Evolutionary conservation across 2,797 vertebrate genomes (phyloP).

Genomic region (Malurus splendens): DNA sequence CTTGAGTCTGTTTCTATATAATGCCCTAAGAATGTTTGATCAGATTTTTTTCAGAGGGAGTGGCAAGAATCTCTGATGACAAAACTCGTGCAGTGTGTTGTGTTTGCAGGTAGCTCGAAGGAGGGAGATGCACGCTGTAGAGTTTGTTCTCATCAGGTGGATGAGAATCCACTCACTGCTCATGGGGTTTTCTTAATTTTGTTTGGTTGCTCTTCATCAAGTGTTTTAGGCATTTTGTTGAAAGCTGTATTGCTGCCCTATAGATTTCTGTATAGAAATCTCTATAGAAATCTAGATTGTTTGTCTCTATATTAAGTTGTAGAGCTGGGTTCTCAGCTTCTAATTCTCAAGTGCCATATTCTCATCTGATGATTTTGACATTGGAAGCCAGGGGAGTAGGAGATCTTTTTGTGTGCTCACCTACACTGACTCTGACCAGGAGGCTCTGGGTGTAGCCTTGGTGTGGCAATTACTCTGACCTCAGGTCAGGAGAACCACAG

Average conservation of each 20-base stretch:
- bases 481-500: neutral
- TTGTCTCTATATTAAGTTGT: neutral
- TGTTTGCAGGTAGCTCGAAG: neutral
- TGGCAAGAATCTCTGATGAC: neutral
- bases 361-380: neutral
- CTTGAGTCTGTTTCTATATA: neutral
- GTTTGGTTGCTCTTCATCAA: neutral
- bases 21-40: neutral
- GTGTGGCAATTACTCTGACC: neutral
- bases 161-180: accelerated
- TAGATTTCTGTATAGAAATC: neutral
- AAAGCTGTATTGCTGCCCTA: neutral
- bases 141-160: neutral
- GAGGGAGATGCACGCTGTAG: neutral
- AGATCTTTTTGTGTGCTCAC: neutral
- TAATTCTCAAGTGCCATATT: neutral
- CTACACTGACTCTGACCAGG: neutral
- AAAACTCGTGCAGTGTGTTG: neutral
- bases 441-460: neutral
- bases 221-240: neutral
- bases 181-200: neutral
- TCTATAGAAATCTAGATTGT: neutral
- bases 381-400: neutral
- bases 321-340: neutral
- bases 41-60: neutral